Evolutionary conservation across 2,888 invertebrate genomes (phyloP), one percentile per base, ranked within the genome.

Genomic region (Trissoscelio sp.): DNA sequence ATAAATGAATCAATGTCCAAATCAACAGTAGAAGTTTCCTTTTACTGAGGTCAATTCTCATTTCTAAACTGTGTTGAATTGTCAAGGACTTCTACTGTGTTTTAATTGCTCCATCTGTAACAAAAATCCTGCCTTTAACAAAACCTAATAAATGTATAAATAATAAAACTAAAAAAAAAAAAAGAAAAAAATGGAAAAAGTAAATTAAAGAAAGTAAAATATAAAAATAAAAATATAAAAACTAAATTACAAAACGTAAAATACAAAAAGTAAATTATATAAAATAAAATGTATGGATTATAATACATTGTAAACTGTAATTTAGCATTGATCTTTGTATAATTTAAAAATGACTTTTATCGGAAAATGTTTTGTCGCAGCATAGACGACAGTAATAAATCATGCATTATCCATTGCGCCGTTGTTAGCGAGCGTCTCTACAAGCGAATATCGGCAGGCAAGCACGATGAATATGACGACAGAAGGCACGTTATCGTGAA

Each of bases 51-150:
- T 37, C 24, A 48, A 55, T 55, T 67, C 28, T 28, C 6, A 28
- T 28, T 28, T 28, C 28, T 5, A 28, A 28, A 28, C 6, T 28
- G 18, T 44, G 9, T 11, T 60, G 24, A 62, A 31, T 20, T 34
- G 9, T 20, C 9, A 24, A 22, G 1, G 48, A 60, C 74, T 82
- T 82, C 55, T 74, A 66, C 72, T 57, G 66, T 70, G 51, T 83
- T 88, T 58, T 85, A 87, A 88, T 90, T 91, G 88, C 87, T 89
- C 90, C 85, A 89, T 87, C 85, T 86, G 85, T 87, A 88, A 87
- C 88, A 87, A 78, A 67, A 70, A 89, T 91, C 90, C 89, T 90
- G 89, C 90, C 90, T 91, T 90, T 88, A 86, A 3, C 81, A 81
- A 86, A 87, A 89, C 84, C 84, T 89, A 88, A 87, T 88, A 87